phyloP scores from a whole-genome alignment of 2,113 vertebrate species.

The Varanus komodoensis region DNA sequence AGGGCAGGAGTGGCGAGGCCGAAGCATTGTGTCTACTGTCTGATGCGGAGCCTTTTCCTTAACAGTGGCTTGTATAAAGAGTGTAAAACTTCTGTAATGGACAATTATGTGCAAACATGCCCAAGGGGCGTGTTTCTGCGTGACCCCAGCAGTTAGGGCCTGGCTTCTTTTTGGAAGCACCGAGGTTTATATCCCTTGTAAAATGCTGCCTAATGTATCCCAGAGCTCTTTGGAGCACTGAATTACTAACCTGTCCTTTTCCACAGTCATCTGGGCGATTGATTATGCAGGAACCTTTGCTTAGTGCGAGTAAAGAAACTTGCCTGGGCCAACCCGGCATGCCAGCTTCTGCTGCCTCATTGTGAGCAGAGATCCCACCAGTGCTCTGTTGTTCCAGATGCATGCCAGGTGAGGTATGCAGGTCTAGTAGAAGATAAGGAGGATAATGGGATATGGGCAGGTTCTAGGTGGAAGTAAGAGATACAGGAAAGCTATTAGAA shows the following conservation, averaged over 20 bases:
- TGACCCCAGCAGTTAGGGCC: slow-evolving; percentile 43
- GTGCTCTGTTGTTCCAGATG: not conserved
- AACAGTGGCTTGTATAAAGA: not conserved
- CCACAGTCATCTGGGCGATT: not conserved
- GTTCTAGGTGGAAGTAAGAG: not conserved
- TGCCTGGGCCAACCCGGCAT: not conserved
- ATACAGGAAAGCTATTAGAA: not conserved
- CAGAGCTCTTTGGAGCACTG: slow-evolving; percentile 48
- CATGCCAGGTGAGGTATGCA: not conserved
- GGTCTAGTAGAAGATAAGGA: not conserved
- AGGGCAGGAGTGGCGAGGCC: not conserved
- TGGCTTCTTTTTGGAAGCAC: slow-evolving; percentile 47
- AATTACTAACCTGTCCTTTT: not conserved
- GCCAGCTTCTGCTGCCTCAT: not conserved
- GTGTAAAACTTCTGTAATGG: slow-evolving; percentile 14
- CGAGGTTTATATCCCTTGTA: slow-evolving; percentile 49
- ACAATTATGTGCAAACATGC: slow-evolving; percentile 35
- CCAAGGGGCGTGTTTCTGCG: slow-evolving; percentile 34
- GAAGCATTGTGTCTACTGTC: not conserved
- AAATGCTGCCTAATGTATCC: slow-evolving; percentile 60
- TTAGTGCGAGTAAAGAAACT: not conserved
- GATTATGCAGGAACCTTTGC: not conserved
- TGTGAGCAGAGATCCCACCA: not conserved
- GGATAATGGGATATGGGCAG: not conserved
- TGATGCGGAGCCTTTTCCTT: not conserved